Conservation (phyloP, 1,140 invertebrate species). For the Leptoteleia sp. region DNA sequence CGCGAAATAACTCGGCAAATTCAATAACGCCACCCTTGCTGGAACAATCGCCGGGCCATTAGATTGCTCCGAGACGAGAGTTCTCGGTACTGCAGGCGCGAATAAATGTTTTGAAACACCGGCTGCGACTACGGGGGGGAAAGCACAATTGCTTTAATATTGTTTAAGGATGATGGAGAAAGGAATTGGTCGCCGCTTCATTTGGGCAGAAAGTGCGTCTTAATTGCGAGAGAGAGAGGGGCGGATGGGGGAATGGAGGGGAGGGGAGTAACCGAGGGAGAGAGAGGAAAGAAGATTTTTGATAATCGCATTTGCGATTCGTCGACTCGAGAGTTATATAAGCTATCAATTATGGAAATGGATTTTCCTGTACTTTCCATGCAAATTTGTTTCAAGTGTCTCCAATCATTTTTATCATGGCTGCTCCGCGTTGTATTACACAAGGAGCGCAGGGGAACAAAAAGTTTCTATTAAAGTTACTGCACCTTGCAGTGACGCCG, state of each 20-base stretch:
- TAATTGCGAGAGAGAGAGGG: conserved; percentile 35
- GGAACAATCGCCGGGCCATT: conserved; percentile 72
- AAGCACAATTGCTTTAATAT: conserved; percentile 59
- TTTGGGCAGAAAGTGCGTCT: conserved; percentile 41
- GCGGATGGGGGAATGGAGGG: too few species aligned
- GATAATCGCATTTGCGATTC: conserved; percentile 33
- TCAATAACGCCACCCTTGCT: conserved; percentile 73
- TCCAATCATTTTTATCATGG: too few species aligned
- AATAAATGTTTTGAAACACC: conserved; percentile 73
- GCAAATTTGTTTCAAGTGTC: conserved; percentile 9
- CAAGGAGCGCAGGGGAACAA: too few species aligned
- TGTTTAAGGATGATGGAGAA: conserved; percentile 55
- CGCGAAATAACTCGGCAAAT: conserved; percentile 74
- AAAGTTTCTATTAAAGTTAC: too few species aligned
- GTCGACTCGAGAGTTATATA: conserved; percentile 18
- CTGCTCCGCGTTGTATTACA: too few species aligned
- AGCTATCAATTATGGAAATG: conserved; percentile 49
- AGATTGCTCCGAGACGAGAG: conserved; percentile 68
- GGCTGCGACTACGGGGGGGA: conserved; percentile 62
- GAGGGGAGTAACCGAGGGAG: too few species aligned
- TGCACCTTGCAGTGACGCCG: too few species aligned
- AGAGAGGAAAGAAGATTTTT: conserved; percentile 36
- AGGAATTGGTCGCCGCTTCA: conserved; percentile 58
- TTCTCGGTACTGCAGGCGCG: conserved; percentile 55
- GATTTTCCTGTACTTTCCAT: conserved; percentile 15